phyloP scores from a whole-genome alignment of 2,113 vertebrate species.

The Pica pica region DNA sequence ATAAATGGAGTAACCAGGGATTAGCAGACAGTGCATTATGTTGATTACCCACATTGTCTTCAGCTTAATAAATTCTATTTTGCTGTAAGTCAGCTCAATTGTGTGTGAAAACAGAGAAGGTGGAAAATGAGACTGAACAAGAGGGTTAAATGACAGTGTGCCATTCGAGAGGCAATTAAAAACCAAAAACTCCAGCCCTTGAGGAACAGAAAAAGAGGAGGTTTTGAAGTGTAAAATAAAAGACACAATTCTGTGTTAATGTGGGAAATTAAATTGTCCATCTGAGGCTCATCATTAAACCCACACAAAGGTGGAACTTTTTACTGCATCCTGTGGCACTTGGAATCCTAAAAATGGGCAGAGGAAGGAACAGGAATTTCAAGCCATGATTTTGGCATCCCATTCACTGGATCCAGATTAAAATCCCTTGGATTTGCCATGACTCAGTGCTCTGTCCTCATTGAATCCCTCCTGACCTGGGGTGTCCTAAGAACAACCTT shows the following conservation, averaged over 20 bases:
- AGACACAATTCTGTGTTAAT: neutral
- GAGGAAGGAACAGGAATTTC: neutral
- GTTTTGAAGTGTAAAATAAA: constrained; percentile 17
- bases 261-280: neutral
- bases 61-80: constrained; percentile 47
- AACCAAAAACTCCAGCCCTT: neutral
- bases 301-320: neutral
- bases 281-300: neutral
- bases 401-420: neutral
- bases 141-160: constrained; percentile 34
- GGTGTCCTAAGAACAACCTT: neutral
- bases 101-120: constrained; percentile 45
- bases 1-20: constrained; percentile 14
- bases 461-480: neutral
- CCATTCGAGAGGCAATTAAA: constrained; percentile 31
- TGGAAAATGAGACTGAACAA: constrained; percentile 43
- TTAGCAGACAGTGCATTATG: constrained; percentile 59
- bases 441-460: neutral
- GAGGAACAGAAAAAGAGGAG: neutral
- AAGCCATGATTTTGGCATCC: neutral
- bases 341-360: neutral
- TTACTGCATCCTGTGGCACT: neutral
- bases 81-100: constrained; percentile 44
- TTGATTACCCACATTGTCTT: constrained; percentile 55
- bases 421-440: neutral